Conservation (phyloP, 2,113 vertebrate species). For the Arenaria interpres region DNA sequence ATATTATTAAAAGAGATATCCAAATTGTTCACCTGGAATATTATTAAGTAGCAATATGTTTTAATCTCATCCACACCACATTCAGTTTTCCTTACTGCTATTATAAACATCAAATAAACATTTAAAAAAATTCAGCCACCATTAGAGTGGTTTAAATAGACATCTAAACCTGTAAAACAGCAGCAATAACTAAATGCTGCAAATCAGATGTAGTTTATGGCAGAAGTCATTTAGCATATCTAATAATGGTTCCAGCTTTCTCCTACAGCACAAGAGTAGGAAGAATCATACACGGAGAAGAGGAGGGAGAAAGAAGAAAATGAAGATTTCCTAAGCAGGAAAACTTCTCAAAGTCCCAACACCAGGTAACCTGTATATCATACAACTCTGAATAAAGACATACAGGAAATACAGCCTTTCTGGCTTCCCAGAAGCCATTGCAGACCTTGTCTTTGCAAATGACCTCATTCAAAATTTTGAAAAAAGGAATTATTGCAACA, state of each 20-base stretch:
- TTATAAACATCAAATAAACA: neutral
- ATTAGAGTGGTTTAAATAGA: conserved; percentile 45
- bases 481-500: neutral
- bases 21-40: neutral
- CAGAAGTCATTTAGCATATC: conserved; percentile 55
- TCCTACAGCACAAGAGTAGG: neutral
- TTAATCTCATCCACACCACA: neutral
- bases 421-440: neutral
- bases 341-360: neutral
- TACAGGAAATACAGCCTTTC: neutral
- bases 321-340: neutral
- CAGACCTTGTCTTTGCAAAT: neutral
- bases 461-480: neutral
- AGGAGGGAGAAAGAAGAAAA: neutral
- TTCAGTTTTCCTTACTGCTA: neutral
- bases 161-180: conserved; percentile 32
- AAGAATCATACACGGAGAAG: neutral
- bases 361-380: neutral
- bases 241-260: conserved; percentile 57
- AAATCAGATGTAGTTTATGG: conserved; percentile 50
- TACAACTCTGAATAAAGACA: neutral
- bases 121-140: neutral
- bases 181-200: conserved; percentile 58
- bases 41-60: neutral
- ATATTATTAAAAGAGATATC: neutral